Percentiles rank a stretch among this genome's conserved stretches.
These are phyloP conservation scores for Heteropelma amictum DNA, from an alignment of 2,888 invertebrate species.

Conservation along the genomic window DNA sequence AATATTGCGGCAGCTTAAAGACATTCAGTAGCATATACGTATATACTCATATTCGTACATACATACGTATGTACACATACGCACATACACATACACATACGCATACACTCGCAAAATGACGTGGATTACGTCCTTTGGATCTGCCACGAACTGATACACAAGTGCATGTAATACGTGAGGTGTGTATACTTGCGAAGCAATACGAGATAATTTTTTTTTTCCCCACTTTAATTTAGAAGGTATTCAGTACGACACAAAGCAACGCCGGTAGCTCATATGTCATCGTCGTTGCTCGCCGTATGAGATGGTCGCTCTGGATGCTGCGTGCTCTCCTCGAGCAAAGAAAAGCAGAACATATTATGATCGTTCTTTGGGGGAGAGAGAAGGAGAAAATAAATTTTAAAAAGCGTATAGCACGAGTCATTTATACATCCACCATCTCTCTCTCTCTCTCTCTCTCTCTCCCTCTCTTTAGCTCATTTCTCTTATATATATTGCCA, in stretches of 20 bases:
- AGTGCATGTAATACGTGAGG: slow-evolving; percentile 30
- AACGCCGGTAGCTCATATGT: slow-evolving; percentile 71
- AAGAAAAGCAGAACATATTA: slow-evolving; percentile 33
- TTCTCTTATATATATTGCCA: slow-evolving; percentile 45
- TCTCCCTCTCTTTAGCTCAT: slow-evolving; percentile 28
- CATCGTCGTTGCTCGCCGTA: slow-evolving; percentile 68
- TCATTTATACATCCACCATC: slow-evolving; percentile 28
- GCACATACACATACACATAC: background rate
- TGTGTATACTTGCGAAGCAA: slow-evolving; percentile 10
- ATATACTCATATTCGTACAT: background rate
- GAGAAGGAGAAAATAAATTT: slow-evolving; percentile 32
- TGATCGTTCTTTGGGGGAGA: slow-evolving; percentile 1
- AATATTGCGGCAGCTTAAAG: slow-evolving; percentile 34
- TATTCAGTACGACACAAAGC: slow-evolving; percentile 74
- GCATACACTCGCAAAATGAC: background rate
- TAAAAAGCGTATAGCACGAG: slow-evolving; percentile 28
- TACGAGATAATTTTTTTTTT: slow-evolving; percentile 48
- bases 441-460: background rate
- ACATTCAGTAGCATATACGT: slow-evolving; percentile 39
- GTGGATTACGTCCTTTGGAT: slow-evolving; percentile 2
- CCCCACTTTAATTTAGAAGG: slow-evolving; percentile 72
- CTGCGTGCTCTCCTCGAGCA: slow-evolving; percentile 20
- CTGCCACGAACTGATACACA: background rate
- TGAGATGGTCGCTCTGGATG: slow-evolving; percentile 44
- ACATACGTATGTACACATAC: slow-evolving; percentile 8